phyloP scores from a whole-genome alignment of 2,797 vertebrate genomes.

The Sebastes aleutianus region DNA sequence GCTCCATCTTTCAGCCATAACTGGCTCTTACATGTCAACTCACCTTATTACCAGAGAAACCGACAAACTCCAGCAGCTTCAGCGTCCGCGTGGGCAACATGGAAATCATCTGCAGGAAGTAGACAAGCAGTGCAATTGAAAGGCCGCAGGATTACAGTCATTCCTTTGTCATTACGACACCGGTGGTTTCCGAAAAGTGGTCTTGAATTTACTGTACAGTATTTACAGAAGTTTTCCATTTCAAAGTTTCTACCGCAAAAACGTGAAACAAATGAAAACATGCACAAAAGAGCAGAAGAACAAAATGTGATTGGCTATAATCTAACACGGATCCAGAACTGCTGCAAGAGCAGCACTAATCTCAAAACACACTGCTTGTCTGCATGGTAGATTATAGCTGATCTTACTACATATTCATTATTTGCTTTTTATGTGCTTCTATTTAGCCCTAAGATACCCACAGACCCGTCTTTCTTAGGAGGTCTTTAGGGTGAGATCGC shows the following conservation, averaged over 20 bases:
- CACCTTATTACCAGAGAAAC: conserved; percentile 98
- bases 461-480: no score
- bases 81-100: conserved; percentile 94
- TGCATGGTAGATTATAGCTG: neutral
- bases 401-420: neutral
- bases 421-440: neutral
- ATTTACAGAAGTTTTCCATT: neutral
- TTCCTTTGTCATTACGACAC: neutral
- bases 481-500: no score
- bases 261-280: neutral
- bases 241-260: neutral
- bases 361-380: neutral
- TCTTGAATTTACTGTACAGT: neutral
- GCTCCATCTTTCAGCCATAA: neutral
- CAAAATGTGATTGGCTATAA: neutral
- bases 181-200: neutral
- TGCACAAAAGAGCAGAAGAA: neutral
- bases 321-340: neutral
- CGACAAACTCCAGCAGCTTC: conserved; percentile 94
- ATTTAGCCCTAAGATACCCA: neutral
- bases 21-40: conserved; percentile 27
- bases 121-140: neutral
- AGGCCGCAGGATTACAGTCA: neutral
- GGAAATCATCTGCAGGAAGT: conserved; percentile 88
- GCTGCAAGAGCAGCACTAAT: neutral